Conservation (phyloP, 2,888 invertebrate species). For the Auanema freiburgensis region DNA sequence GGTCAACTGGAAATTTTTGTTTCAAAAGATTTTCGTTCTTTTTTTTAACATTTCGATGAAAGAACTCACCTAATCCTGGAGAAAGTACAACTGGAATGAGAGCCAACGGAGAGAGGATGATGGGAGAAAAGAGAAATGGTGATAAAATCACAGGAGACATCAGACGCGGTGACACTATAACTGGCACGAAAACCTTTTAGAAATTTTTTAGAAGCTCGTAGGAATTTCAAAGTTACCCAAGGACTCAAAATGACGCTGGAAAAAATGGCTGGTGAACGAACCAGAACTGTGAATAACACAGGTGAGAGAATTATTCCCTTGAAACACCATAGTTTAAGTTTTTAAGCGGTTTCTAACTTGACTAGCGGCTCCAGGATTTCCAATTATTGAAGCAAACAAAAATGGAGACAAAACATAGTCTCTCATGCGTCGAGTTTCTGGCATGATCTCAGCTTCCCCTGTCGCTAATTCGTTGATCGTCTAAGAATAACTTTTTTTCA, state of each 20-base stretch:
- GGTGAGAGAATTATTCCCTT: constrained; percentile 30
- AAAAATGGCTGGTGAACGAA: constrained; percentile 33
- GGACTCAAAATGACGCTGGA: constrained; percentile 42
- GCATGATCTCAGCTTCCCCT: constrained; percentile 15
- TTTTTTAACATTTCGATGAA: not conserved
- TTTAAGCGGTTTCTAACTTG: not conserved
- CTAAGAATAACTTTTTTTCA: constrained; percentile 13
- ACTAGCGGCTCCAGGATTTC: constrained; percentile 20
- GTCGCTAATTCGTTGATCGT: constrained; percentile 25
- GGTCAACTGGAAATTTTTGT: constrained; percentile 18
- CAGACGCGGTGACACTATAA: constrained; percentile 31
- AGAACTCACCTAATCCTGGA: constrained; percentile 30
- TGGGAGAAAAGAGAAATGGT: constrained; percentile 46
- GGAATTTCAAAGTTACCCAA: constrained; percentile 24
- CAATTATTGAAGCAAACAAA: constrained; percentile 21
- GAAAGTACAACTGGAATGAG: constrained; percentile 47
- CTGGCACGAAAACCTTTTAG: constrained; percentile 41
- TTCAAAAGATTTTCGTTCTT: not conserved
- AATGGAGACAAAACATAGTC: constrained; percentile 40
- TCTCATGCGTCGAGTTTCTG: constrained; percentile 12
- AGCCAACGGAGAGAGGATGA: constrained; percentile 41
- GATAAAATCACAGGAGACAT: constrained; percentile 44
- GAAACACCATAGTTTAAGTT: constrained; percentile 5
- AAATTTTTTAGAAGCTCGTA: not conserved
- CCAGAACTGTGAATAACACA: constrained; percentile 27